Evolutionary conservation across 2,113 vertebrate genomes (phyloP), one percentile per base, ranked within the genome.

Genomic region (Chroicocephalus ridibundus): DNA sequence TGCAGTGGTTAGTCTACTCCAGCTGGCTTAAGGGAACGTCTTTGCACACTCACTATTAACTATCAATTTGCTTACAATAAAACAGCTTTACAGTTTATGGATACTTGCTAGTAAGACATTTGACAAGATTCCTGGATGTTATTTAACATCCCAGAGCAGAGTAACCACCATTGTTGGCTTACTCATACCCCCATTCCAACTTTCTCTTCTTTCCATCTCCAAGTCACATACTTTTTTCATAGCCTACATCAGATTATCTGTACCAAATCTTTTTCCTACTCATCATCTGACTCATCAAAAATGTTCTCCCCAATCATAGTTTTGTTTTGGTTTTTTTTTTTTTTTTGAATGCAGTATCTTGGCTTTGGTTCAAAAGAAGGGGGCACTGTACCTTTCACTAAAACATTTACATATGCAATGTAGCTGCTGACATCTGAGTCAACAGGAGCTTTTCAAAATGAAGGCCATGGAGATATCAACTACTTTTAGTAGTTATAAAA

Each of bases 301-400:
- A 34, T 18, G 24, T 13, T 36, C 61, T 11, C 21, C 25, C 13
- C 3, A 36, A 2, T 1, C 1, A 0, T 12, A 24, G 47, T 11
- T 4, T 47, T 47, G 8, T 47, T 21, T 47, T 19, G 20, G 36
- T 36, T 49, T 47, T 11, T 21, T 49, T 47, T 51, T 49, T 47
- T 51, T 25, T 34, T 42, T 42, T 40, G 49, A 55, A n/a, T 8
- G 24, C 1, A 10, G 5, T 15, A 15, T 36, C n/a, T 32, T 83
- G 27, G 29, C 38, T 75, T 79, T 4, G 2, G 20, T 82, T 70
- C 51, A 44, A 58, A 88, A 82, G 49, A 46, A 65, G 8, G 8
- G 15, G 34, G 29, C 10, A 7, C 7, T 31, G 13, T 10, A 29
- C 10, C 27, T 81, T 70, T 64, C 62, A 38, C 17, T 29, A n/a